These are phyloP conservation scores for Crioceris asparagi DNA, from an alignment of 2,888 invertebrate species.

Conservation along the genomic window DNA sequence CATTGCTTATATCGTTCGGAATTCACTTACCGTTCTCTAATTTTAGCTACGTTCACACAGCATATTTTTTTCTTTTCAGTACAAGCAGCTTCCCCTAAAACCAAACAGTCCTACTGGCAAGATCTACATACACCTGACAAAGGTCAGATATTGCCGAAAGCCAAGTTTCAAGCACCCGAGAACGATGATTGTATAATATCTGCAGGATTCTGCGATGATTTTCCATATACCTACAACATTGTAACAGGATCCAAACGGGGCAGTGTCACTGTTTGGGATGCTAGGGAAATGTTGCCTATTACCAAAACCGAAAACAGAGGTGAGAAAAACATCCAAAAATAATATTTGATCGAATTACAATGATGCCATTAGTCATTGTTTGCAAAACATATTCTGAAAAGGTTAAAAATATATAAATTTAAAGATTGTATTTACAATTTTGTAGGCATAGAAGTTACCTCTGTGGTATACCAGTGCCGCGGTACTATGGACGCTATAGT, in stretches of 20 bases:
- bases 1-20: too few relatives aligned
- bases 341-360: too few relatives aligned
- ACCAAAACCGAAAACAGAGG: constrained; percentile 11
- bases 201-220: constrained; percentile 24
- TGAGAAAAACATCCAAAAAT: too few relatives aligned
- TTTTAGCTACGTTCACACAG: too few relatives aligned
- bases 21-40: too few relatives aligned
- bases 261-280: constrained; percentile 21
- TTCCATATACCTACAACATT: constrained; percentile 15
- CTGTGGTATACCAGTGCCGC: constrained; percentile 10
- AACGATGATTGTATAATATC: constrained; percentile 21
- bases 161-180: constrained; percentile 14
- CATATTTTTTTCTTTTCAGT: too few relatives aligned
- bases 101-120: constrained; percentile 31
- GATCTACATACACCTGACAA: constrained; percentile 29
- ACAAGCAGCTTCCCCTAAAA: constrained; percentile 30
- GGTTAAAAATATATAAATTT: too few relatives aligned
- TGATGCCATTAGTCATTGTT: too few relatives aligned
- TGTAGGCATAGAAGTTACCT: constrained; percentile 11
- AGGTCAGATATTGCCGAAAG: constrained; percentile 17
- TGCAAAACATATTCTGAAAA: too few relatives aligned
- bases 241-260: constrained; percentile 21
- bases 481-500: not conserved
- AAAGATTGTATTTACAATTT: not conserved
- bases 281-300: constrained; percentile 9